These are phyloP conservation scores for Digitonthophagus gazella DNA, from an alignment of 2,888 invertebrate species.

Conservation along the genomic window DNA sequence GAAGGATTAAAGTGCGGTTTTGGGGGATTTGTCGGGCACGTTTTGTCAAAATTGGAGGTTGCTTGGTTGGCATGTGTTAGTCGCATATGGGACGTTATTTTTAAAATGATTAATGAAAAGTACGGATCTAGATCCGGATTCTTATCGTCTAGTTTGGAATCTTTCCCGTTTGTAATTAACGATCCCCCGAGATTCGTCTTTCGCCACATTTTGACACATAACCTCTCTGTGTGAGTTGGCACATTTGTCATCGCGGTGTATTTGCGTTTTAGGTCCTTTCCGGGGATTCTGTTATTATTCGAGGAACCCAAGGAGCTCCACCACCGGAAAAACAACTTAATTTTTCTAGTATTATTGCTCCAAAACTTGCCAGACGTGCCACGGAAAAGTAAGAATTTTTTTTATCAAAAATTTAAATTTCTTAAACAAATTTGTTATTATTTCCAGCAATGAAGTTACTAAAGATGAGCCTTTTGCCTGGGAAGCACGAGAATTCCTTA, in stretches of 20 bases:
- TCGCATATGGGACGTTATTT: slow-evolving; percentile 32
- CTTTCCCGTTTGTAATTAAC: slow-evolving; percentile 5
- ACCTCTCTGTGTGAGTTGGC: slow-evolving; percentile 41
- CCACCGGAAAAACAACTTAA: slow-evolving; percentile 89
- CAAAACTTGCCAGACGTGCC: slow-evolving; percentile 81
- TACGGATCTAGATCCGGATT: slow-evolving; percentile 7
- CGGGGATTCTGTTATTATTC: slow-evolving; percentile 92
- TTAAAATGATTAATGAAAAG: slow-evolving; percentile 25
- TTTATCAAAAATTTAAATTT: slow-evolving; percentile 14
- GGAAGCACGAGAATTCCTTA: slow-evolving; percentile 94
- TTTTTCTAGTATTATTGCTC: slow-evolving; percentile 88
- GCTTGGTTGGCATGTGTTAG: slow-evolving; percentile 45
- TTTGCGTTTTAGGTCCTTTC: slow-evolving; percentile 76
- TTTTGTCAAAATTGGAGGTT: too few relatives aligned
- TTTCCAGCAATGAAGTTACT: slow-evolving; percentile 54
- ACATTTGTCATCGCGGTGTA: slow-evolving; percentile 35
- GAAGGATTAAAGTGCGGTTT: background rate
- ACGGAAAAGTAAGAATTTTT: slow-evolving; percentile 52
- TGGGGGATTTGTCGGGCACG: slow-evolving; percentile 8
- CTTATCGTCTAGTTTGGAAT: background rate
- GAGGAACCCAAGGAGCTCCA: slow-evolving; percentile 85
- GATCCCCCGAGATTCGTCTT: background rate
- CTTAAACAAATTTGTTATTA: slow-evolving; percentile 24
- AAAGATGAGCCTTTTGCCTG: slow-evolving; percentile 95
- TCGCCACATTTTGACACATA: slow-evolving; percentile 24